Base-by-base conservation (phyloP, 2,888 invertebrate genomes). In the Drosophila percnosoma region DNA sequence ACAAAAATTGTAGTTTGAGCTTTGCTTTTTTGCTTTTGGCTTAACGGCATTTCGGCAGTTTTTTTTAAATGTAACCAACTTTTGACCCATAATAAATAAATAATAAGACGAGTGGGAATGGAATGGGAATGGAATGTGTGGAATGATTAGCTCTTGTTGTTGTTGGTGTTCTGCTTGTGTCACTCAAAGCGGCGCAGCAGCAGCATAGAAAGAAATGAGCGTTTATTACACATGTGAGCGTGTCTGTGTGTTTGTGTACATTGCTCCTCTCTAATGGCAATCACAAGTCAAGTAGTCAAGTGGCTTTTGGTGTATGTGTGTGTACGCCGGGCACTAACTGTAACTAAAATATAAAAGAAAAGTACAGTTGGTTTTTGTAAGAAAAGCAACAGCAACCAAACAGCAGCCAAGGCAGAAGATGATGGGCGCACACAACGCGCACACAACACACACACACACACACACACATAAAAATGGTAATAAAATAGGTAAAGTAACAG, bases 291-390 rank as follows among this genome's bases (percentile, higher is more conserved):
- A 83, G 90, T 88, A 89, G 83, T 87, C 89, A 89, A 84, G 90
- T 89, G 89, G 78, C 84, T 79, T 77, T 77, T 77, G 73, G 75
- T 68, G 68, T 82, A 66, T 71, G 51, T 42, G 7, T 45, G 21
- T 57, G 57, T 31, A 73, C 63, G 69, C 72, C 72, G 66, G 70
- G 77, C 74, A 71, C 82, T 90, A 89, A 89, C 84, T 71, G 84
- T 88, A 82, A 89, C 90, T 89, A 87, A 87, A 87, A 89, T 55
- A 38, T n/a, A 87, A 84, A 87, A 87, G 85, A 57, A 57, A 57
- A 87, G 84, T 84, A 84, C 84, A 84, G 84, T 84, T 90, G 83
- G 90, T 89, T 84, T 87, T 71, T 89, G 89, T 89, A 84, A 89
- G 90, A 87, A 79, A 85, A 86, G 77, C 68, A 73, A 61, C 82